Percentiles rank a stretch among this genome's conserved stretches.
These are phyloP conservation scores for Ispidina lecontei DNA, from an alignment of 2,797 vertebrate genomes.

Conservation along the genomic window DNA sequence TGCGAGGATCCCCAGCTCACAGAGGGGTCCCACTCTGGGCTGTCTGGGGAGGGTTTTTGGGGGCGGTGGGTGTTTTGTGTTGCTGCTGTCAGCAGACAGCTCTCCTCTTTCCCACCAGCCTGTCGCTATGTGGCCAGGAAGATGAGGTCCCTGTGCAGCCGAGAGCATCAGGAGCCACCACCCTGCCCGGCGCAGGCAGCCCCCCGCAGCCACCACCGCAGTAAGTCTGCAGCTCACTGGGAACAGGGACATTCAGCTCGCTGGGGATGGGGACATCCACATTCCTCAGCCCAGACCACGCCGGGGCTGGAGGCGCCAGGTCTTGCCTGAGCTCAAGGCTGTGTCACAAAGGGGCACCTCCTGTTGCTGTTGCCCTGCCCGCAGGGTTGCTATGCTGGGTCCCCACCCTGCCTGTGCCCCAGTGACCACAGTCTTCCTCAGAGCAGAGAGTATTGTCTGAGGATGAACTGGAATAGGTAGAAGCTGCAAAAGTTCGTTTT, in stretches of 20 bases:
- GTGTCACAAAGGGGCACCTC: background rate
- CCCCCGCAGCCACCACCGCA: background rate
- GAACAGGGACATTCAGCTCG: background rate
- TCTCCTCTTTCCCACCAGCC: background rate
- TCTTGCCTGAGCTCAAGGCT: background rate
- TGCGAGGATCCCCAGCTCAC: background rate
- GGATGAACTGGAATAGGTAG: fast-evolving
- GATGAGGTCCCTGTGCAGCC: background rate
- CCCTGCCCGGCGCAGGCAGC: background rate
- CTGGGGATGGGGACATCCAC: background rate
- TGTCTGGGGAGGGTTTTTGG: fast-evolving
- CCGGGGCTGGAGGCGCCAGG: background rate
- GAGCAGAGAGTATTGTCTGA: fast-evolving
- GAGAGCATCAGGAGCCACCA: background rate
- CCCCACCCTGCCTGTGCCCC: background rate
- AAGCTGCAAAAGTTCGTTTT: background rate
- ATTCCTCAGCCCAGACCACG: fast-evolving
- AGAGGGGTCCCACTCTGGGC: fast-evolving
- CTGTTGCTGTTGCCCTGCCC: background rate
- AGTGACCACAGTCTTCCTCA: fast-evolving
- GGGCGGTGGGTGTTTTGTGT: background rate
- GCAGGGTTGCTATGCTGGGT: fast-evolving
- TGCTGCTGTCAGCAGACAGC: fast-evolving
- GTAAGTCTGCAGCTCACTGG: background rate
- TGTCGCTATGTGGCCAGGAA: constrained; percentile 14